phyloP scores from a whole-genome alignment of 1,140 invertebrate genomes.

The Aphis craccivora region DNA sequence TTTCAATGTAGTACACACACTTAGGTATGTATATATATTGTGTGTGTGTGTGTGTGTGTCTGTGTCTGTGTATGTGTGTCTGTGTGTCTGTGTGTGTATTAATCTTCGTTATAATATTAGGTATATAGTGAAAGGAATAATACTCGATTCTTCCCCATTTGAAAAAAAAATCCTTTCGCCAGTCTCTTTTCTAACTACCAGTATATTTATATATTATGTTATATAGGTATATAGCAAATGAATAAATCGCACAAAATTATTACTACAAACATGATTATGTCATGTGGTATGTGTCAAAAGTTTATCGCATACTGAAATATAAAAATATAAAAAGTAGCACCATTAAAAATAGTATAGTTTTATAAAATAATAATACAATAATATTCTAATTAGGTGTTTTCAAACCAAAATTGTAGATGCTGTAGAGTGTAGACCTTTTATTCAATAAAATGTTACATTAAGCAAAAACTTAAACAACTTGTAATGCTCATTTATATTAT shows the following conservation, averaged over 20 bases:
- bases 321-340: not conserved
- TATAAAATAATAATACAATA: too few relatives aligned
- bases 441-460: too few relatives aligned
- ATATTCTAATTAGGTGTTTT: too few relatives aligned
- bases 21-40: not conserved
- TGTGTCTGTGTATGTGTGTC: not conserved
- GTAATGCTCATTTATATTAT: not conserved
- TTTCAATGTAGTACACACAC: constrained; percentile 39
- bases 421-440: too few relatives aligned
- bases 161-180: constrained; percentile 50
- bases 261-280: not conserved
- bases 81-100: not conserved
- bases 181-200: not conserved
- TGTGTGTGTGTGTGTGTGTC: not conserved
- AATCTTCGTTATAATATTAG: constrained; percentile 23
- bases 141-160: constrained; percentile 45
- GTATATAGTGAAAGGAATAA: constrained; percentile 48
- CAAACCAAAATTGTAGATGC: too few relatives aligned
- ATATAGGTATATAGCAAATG: not conserved
- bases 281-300: constrained; percentile 2
- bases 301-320: not conserved
- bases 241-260: constrained; percentile 3
- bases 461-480: too few relatives aligned
- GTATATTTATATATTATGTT: not conserved
- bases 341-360: not conserved